Evolutionary conservation across 2,888 invertebrate species (phyloP), one percentile per base, ranked within the genome.

Genomic region (Pinctada fucata): DNA sequence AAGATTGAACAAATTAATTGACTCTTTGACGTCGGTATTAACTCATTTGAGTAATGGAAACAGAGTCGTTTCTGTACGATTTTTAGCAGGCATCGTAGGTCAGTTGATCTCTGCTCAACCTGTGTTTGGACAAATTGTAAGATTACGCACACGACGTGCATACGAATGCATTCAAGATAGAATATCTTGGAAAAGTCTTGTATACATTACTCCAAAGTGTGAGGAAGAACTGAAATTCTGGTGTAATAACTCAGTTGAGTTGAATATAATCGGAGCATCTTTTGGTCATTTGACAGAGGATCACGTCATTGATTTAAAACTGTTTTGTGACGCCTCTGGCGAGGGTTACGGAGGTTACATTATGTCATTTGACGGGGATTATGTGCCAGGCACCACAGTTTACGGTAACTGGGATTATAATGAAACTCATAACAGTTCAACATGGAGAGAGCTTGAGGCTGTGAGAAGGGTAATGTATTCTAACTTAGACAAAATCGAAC

Each of bases 321-420:
- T 75, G 10, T 68, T 68, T 75, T 75, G 75, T 75, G 75, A 75
- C 48, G 75, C 75, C 75, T 75, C 75, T 16, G 75, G 67, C 52
- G 75, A 67, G n/a, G 69, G 75, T 48, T 58, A 67, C 51, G 68
- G 67, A 16, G 75, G 75, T 4, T 69, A 47, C 10, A 52, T 77
- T 8, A 8, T 67, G 49, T 6, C 16, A 5, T 13, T n/a, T 47
- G 51, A 50, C 3, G 16, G 49, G 5, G 51, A 50, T 6, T 31
- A 65, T 47, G 47, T 63, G n/a, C 31, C 58, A 10, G 49, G 52
- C 3, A 49, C 52, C 8, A 64, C 16, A n/a, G 6, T 80, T 5
- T 66, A 49, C 5, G 70, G 72, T 16, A 67, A 13, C 47, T 73
- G 70, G 73, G 52, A 48, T 3, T 10, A 10, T 6, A n/a, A 0